phyloP scores from a whole-genome alignment of 2,888 invertebrate species.

The Agrilus cyanescens region DNA sequence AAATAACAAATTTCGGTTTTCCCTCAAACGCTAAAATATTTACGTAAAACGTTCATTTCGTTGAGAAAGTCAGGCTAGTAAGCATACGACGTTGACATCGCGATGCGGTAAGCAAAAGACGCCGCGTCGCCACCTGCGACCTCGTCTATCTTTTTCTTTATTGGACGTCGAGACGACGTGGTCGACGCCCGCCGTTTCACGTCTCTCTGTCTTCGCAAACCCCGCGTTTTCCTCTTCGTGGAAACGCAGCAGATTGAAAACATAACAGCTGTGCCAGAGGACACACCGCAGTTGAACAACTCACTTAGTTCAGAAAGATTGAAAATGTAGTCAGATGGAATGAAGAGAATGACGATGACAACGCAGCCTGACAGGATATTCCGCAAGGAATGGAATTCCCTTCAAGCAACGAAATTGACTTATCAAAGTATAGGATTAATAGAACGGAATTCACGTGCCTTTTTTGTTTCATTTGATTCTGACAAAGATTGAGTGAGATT shows the following conservation, averaged over 20 bases:
- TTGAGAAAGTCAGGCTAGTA: neutral
- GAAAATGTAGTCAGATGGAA: no score
- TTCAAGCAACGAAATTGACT: no score
- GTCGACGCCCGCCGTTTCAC: constrained; percentile 2
- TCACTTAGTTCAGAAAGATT: no score
- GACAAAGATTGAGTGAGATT: no score
- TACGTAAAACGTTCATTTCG: neutral
- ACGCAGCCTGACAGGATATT: no score
- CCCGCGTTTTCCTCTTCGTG: neutral
- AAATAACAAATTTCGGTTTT: no score
- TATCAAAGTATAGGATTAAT: no score
- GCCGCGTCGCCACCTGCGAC: constrained; percentile 15
- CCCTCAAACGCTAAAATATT: neutral
- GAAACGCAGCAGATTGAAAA: constrained; percentile 7
- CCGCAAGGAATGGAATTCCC: no score
- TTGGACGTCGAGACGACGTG: constrained; percentile 14
- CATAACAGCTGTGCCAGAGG: constrained; percentile 8
- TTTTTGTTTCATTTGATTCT: no score
- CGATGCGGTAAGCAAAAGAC: neutral
- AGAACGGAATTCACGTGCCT: no score
- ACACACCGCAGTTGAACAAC: no score
- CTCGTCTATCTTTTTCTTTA: constrained; percentile 7
- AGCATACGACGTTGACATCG: constrained; percentile 9
- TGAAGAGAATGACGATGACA: no score
- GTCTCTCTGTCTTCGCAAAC: neutral